Evolutionary conservation across 2,113 vertebrate genomes (phyloP).

Genomic region (Aptenodytes forsteri): DNA sequence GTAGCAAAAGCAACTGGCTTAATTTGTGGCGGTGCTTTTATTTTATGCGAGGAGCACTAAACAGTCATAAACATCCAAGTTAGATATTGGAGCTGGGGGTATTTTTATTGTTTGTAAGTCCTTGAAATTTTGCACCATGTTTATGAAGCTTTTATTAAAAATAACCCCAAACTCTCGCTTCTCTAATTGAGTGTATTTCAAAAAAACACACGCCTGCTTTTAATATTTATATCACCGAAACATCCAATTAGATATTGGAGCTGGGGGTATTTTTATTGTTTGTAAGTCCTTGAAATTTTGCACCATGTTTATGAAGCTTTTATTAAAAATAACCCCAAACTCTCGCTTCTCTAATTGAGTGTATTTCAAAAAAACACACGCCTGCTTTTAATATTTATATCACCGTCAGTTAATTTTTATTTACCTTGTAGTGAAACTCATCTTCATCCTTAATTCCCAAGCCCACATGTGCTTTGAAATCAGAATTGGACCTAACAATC

Average conservation of each 20-base stretch:
- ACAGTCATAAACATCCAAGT: background rate
- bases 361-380: background rate
- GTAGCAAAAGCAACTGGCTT: background rate
- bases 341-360: background rate
- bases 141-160: slow-evolving; percentile 33
- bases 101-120: background rate
- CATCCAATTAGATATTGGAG: background rate
- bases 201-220: background rate
- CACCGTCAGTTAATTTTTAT: slow-evolving; percentile 27
- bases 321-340: background rate
- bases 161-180: background rate
- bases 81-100: background rate
- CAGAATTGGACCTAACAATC: background rate
- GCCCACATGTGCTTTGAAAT: background rate
- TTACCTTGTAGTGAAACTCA: background rate
- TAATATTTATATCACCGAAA: slow-evolving; percentile 26
- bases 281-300: background rate
- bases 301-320: background rate
- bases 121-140: background rate
- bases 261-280: background rate
- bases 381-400: background rate
- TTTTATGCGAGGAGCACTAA: background rate
- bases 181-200: background rate
- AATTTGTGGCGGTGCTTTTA: slow-evolving; percentile 7
- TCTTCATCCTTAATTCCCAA: slow-evolving; percentile 3